Percentiles rank a stretch among this genome's conserved stretches.
Conservation (phyloP, 2,113 vertebrate species). For the Nycticebus coucang region DNA sequence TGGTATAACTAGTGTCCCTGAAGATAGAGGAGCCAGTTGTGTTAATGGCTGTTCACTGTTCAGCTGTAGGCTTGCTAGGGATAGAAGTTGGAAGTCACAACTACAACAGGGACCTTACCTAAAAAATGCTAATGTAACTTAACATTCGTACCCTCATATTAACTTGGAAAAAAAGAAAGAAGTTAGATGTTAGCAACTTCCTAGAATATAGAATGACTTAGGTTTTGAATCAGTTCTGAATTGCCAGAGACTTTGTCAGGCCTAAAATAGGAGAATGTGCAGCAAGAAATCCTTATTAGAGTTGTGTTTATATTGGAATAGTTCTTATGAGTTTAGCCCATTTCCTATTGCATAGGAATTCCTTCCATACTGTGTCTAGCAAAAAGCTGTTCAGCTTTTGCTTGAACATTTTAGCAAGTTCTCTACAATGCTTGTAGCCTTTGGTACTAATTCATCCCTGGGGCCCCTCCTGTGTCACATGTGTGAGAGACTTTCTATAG, state of each 20-base stretch:
- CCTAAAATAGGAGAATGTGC: background rate
- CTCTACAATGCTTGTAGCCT: background rate
- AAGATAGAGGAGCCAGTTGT: background rate
- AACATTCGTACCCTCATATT: too few relatives aligned
- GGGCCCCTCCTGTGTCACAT: background rate
- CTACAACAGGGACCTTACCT: too few relatives aligned
- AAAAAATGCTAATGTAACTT: too few relatives aligned
- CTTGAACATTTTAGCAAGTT: conserved; percentile 46
- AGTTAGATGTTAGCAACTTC: conserved; percentile 25
- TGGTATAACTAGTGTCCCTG: background rate
- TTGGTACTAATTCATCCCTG: conserved; percentile 12
- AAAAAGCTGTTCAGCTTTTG: conserved; percentile 28
- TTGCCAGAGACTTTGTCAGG: background rate
- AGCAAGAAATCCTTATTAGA: conserved; percentile 47
- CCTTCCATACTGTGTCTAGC: background rate
- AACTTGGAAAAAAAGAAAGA: background rate
- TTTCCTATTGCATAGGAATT: background rate
- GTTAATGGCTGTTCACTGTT: background rate
- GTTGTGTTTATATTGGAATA: background rate
- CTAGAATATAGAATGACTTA: background rate
- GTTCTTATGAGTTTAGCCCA: background rate
- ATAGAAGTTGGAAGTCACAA: background rate
- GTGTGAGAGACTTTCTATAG: conserved; percentile 4
- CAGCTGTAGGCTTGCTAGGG: background rate
- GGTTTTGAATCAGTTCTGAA: conserved; percentile 40